A percentile compares a stretch with the other conserved stretches of the same genome.
These are phyloP conservation scores for Helostoma temminkii DNA, from an alignment of 2,797 vertebrate species.

Conservation along the genomic window DNA sequence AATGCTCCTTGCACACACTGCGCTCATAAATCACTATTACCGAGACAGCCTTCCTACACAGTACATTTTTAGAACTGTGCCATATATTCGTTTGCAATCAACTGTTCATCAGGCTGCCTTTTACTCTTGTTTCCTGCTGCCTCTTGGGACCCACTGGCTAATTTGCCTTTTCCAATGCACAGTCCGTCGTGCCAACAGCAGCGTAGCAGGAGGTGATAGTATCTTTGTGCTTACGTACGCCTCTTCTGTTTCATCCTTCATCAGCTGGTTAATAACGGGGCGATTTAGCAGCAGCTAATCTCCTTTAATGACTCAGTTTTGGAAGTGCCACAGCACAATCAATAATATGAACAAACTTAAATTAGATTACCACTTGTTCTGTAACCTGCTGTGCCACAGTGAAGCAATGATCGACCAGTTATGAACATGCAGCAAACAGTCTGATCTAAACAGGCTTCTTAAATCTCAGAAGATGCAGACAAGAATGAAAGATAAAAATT, in stretches of 20 bases:
- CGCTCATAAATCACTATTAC: slow-evolving; percentile 71
- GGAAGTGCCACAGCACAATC: slow-evolving; percentile 62
- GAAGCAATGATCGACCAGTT: not conserved
- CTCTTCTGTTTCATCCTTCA: slow-evolving; percentile 50
- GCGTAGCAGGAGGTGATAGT: slow-evolving; percentile 23
- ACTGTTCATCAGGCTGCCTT: slow-evolving; percentile 52
- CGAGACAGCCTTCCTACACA: slow-evolving; percentile 48
- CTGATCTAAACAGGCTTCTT: not conserved
- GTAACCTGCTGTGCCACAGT: slow-evolving; percentile 32
- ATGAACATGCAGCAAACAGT: slow-evolving; percentile 7
- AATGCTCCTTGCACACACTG: slow-evolving; percentile 37
- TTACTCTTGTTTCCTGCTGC: slow-evolving; percentile 4
- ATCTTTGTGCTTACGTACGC: slow-evolving; percentile 25
- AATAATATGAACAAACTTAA: slow-evolving; percentile 71
- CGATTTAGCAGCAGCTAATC: slow-evolving; percentile 74
- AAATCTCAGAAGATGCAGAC: not conserved
- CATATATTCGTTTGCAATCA: slow-evolving; percentile 67
- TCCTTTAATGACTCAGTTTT: slow-evolving; percentile 75
- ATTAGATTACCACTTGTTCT: slow-evolving; percentile 64
- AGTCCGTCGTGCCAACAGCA: slow-evolving; percentile 1
- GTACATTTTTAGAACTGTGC: slow-evolving; percentile 52
- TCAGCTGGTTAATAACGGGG: slow-evolving; percentile 73
- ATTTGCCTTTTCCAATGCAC: slow-evolving; percentile 31
- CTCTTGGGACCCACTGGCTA: slow-evolving; percentile 41
- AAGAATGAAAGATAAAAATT: too few relatives aligned